A percentile compares a stretch with the other conserved stretches of the same genome.
Evolutionary conservation across 1,140 invertebrate species (phyloP).

Genomic region (Drosophila ogumai): DNA sequence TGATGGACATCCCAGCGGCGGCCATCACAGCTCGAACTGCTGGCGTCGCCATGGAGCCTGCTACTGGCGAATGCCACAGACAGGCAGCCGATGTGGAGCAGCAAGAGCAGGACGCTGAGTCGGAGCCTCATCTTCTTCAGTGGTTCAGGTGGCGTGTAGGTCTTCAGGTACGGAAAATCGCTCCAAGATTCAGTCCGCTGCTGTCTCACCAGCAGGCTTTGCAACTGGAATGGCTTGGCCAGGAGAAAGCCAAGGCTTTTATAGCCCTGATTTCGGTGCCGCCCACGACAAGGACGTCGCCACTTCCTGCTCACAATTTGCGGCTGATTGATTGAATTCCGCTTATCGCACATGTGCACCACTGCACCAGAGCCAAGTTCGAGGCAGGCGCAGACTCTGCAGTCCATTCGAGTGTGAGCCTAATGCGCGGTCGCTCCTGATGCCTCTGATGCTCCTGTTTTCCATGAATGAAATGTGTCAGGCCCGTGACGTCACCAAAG

Average conservation of each 20-base stretch:
- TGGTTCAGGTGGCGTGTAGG: slow-evolving; percentile 4
- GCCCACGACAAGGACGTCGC: slow-evolving; percentile 8
- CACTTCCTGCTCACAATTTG: slow-evolving; percentile 63
- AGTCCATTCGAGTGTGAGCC: slow-evolving; percentile 36
- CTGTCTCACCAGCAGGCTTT: slow-evolving; percentile 44
- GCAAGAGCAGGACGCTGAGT: slow-evolving; percentile 53
- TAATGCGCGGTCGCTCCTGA: slow-evolving; percentile 26
- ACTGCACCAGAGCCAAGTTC: slow-evolving; percentile 41
- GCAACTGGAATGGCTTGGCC: slow-evolving; percentile 58
- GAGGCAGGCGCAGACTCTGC: slow-evolving; percentile 24
- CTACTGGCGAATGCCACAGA: slow-evolving; percentile 16
- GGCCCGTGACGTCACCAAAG: slow-evolving; percentile 35
- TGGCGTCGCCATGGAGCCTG: slow-evolving; percentile 5
- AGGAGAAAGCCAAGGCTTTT: slow-evolving; percentile 35
- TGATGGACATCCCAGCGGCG: slow-evolving; percentile 24
- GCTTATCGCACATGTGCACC: slow-evolving; percentile 85
- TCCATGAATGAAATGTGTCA: slow-evolving; percentile 46
- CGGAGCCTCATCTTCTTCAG: slow-evolving; percentile 47
- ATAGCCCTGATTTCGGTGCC: slow-evolving; percentile 31
- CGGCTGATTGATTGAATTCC: slow-evolving; percentile 81
- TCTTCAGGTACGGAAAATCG: slow-evolving; percentile 30
- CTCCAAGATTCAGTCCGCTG: slow-evolving; percentile 18
- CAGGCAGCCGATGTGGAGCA: slow-evolving; percentile 48
- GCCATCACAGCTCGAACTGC: slow-evolving; percentile 11
- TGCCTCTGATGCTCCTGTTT: neutral